These are phyloP conservation scores for Thymelicus acteon DNA, from an alignment of 2,888 invertebrate species.

Conservation along the genomic window DNA sequence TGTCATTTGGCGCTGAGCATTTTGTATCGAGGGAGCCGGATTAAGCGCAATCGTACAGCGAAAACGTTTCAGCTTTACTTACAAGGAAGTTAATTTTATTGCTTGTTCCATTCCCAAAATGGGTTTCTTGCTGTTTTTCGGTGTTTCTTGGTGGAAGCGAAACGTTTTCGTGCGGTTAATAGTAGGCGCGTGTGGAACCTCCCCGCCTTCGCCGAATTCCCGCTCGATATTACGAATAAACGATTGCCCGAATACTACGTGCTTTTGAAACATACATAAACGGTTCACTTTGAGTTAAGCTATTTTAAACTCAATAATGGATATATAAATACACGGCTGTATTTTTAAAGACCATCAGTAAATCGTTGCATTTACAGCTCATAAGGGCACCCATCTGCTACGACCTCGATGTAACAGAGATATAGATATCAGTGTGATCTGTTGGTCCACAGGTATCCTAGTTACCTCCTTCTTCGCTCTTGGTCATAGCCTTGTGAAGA, in stretches of 20 bases:
- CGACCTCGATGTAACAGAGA: too few relatives aligned
- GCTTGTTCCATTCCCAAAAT: slow-evolving; percentile 4
- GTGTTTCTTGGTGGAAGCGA: neutral
- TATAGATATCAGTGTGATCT: too few relatives aligned
- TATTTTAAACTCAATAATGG: neutral
- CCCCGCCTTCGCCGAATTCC: slow-evolving; percentile 13
- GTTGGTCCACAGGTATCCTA: too few relatives aligned
- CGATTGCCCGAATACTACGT: slow-evolving; percentile 12
- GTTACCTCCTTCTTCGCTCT: too few relatives aligned
- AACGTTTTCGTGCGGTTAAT: slow-evolving; percentile 29
- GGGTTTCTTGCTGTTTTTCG: slow-evolving; percentile 5
- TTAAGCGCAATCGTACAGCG: neutral
- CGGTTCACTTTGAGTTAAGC: neutral
- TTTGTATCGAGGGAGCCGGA: neutral
- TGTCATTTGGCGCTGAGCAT: neutral
- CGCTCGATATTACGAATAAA: slow-evolving; percentile 16
- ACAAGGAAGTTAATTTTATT: slow-evolving; percentile 13
- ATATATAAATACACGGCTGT: too few relatives aligned
- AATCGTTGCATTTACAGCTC: too few relatives aligned
- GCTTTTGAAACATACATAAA: neutral
- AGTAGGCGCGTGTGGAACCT: slow-evolving; percentile 25
- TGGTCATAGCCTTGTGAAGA: too few relatives aligned
- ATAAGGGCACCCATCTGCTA: too few relatives aligned
- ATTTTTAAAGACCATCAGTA: too few relatives aligned
- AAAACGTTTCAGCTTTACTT: slow-evolving; percentile 4